Evolutionary conservation across 2,797 vertebrate genomes (phyloP).

Genomic region (Peromyscus melanophrys): DNA sequence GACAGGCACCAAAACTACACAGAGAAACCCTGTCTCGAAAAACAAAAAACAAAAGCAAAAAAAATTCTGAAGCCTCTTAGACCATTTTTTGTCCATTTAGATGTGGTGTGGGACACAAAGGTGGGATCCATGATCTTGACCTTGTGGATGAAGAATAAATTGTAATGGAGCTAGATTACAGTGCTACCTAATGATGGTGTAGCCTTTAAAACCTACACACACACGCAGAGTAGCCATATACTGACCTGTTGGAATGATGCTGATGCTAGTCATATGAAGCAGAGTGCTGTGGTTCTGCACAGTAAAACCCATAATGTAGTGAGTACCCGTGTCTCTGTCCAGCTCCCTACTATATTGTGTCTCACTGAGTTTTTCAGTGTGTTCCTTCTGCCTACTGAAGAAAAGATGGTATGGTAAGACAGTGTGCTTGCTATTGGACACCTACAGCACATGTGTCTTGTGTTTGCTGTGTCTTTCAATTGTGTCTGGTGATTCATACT

Average conservation of each 20-base stretch:
- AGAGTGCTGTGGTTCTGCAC: background rate
- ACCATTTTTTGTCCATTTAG: background rate
- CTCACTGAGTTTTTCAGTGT: background rate
- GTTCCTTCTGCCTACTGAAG: background rate
- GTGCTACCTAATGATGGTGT: background rate
- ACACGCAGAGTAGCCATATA: background rate
- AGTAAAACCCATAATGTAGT: background rate
- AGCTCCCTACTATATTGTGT: background rate
- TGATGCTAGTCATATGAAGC: background rate
- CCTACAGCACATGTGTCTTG: background rate
- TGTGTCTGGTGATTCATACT: background rate
- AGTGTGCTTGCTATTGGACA: background rate
- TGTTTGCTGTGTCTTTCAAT: background rate
- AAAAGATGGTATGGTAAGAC: background rate
- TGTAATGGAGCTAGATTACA: background rate
- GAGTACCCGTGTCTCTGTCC: background rate
- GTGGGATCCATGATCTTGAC: background rate
- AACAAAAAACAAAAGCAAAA: no score
- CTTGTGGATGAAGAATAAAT: background rate
- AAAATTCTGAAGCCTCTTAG: background rate
- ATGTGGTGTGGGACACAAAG: background rate
- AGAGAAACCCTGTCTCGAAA: no score
- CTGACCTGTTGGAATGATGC: no score
- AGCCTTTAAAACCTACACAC: background rate
- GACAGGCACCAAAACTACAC: no score